Conservation (phyloP, 2,113 vertebrate genomes). For the Prolemur simus region DNA sequence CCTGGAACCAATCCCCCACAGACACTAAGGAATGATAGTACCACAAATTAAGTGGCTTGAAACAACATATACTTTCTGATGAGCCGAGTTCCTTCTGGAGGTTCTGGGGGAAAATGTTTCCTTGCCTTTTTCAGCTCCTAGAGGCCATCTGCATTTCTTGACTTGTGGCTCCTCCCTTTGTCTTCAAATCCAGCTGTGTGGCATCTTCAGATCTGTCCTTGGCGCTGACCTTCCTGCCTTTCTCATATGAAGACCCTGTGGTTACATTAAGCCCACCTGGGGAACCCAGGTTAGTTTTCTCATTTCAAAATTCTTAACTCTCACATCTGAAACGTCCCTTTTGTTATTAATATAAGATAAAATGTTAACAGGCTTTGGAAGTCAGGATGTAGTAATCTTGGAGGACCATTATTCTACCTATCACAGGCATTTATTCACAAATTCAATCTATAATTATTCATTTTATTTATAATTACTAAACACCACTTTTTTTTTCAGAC, state of each 20-base stretch:
- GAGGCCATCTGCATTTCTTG: neutral
- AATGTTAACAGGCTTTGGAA: neutral
- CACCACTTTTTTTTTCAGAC: neutral
- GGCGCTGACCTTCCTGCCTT: neutral
- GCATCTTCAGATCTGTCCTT: neutral
- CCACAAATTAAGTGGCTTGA: neutral
- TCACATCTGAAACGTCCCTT: neutral
- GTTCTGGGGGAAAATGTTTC: neutral
- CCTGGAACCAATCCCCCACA: neutral
- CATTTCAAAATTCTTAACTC: neutral
- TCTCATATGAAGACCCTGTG: neutral
- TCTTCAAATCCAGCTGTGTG: neutral
- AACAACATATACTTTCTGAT: neutral
- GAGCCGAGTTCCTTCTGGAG: neutral
- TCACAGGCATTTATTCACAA: neutral
- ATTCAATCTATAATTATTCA: neutral
- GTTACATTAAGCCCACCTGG: neutral
- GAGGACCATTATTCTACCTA: neutral
- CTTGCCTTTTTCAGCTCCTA: neutral
- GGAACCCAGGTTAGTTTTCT: neutral
- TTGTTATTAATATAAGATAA: neutral
- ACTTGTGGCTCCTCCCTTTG: neutral
- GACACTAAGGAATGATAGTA: neutral
- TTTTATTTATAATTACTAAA: neutral
- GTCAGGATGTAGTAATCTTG: neutral